A percentile compares a stretch with the other conserved stretches of the same genome.
Evolutionary conservation across 2,888 invertebrate genomes (phyloP).

Genomic region (Luffia ferchaultella): DNA sequence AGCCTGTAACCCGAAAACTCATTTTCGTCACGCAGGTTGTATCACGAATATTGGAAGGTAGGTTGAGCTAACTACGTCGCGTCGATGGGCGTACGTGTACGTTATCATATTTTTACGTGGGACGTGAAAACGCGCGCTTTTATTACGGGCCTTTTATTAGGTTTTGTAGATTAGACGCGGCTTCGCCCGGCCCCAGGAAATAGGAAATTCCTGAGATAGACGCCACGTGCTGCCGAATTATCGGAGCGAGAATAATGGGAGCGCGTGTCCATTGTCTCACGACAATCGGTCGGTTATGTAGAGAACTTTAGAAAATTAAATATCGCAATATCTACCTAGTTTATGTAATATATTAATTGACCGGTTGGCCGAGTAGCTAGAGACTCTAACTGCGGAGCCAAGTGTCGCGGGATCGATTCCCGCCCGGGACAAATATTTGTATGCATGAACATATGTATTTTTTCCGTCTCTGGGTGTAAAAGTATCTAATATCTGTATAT

Average conservation of each 20-base stretch:
- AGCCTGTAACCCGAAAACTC: background rate
- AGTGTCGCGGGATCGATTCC: too few species aligned
- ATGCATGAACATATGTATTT: too few species aligned
- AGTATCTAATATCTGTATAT: too few species aligned
- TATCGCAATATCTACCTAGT: too few species aligned
- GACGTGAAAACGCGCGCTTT: conserved; percentile 58
- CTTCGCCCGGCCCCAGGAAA: conserved; percentile 12
- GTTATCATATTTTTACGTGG: conserved; percentile 64
- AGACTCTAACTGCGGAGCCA: too few species aligned
- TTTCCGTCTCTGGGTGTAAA: too few species aligned
- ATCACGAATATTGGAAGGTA: background rate
- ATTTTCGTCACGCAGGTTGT: background rate
- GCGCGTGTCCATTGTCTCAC: conserved; percentile 1
- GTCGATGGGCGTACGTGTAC: conserved; percentile 45
- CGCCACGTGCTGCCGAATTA: conserved; percentile 16
- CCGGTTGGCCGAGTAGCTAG: too few species aligned
- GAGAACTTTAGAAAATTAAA: background rate
- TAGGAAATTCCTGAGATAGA: conserved; percentile 25
- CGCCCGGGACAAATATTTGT: too few species aligned
- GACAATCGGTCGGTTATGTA: background rate
- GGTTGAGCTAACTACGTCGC: too few species aligned
- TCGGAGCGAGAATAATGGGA: conserved; percentile 6
- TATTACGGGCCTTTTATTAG: conserved; percentile 56
- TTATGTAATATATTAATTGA: too few species aligned
- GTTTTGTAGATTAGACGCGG: conserved; percentile 48